phyloP scores from a whole-genome alignment of 2,888 invertebrate species.

The Zonitis immaculata region DNA sequence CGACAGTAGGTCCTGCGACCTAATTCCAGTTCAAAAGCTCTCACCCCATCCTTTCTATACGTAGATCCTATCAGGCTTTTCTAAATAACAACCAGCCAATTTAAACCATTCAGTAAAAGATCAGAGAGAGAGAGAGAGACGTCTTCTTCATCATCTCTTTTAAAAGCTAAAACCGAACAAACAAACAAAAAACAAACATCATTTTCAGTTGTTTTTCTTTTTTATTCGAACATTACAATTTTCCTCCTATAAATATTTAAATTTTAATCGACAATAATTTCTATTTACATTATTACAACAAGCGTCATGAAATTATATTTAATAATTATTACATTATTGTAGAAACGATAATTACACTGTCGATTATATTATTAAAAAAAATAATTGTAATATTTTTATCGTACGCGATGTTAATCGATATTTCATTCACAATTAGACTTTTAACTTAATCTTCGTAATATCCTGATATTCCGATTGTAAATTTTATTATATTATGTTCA shows the following conservation, averaged over 20 bases:
- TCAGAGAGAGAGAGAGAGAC: neutral
- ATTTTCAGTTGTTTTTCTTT: too few relatives aligned
- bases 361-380: too few relatives aligned
- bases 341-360: too few relatives aligned
- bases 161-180: neutral
- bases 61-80: slow-evolving; percentile 7
- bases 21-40: slow-evolving; percentile 12
- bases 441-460: slow-evolving; percentile 1
- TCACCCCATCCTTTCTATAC: too few relatives aligned
- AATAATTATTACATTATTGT: too few relatives aligned
- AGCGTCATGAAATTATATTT: too few relatives aligned
- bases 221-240: too few relatives aligned
- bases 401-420: slow-evolving; percentile 3
- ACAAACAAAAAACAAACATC: too few relatives aligned
- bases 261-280: neutral
- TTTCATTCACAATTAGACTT: slow-evolving; percentile 10
- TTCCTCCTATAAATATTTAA: too few relatives aligned
- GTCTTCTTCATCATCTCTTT: too few relatives aligned
- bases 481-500: neutral
- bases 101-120: neutral
- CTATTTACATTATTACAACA: too few relatives aligned
- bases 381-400: too few relatives aligned
- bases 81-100: neutral
- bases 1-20: slow-evolving; percentile 11
- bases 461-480: neutral